phyloP scores from a whole-genome alignment of 2,113 vertebrate genomes.

The Amphilophus citrinellus region DNA sequence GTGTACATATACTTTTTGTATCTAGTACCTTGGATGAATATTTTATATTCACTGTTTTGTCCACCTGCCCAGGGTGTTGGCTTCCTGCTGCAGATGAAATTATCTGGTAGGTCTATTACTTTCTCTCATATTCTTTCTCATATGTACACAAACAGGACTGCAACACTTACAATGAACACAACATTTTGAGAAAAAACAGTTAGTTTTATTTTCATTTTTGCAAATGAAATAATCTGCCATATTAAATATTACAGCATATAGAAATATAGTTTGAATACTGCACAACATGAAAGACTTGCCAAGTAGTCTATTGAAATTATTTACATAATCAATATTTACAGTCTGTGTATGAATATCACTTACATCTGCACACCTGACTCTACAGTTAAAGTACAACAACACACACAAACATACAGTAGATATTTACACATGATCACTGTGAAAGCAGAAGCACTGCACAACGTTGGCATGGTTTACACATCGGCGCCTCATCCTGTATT shows the following conservation, averaged over 20 bases:
- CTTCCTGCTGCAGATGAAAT: too few relatives aligned
- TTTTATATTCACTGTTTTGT: too few relatives aligned
- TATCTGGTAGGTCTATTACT: too few relatives aligned
- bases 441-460: conserved; percentile 24
- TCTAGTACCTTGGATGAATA: too few relatives aligned
- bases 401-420: conserved; percentile 36
- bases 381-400: conserved; percentile 44
- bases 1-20: too few relatives aligned
- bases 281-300: conserved; percentile 73
- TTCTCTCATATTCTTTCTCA: too few relatives aligned
- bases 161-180: neutral
- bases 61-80: too few relatives aligned
- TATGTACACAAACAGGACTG: too few relatives aligned
- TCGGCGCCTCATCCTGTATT: conserved; percentile 5
- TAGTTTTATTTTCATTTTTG: conserved; percentile 67
- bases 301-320: conserved; percentile 17
- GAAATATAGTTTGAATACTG: conserved; percentile 78
- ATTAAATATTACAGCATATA: conserved; percentile 63
- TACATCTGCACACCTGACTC: conserved; percentile 38
- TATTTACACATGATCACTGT: conserved; percentile 47
- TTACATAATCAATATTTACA: conserved; percentile 27
- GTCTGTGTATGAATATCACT: conserved; percentile 23
- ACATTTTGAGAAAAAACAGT: conserved; percentile 47
- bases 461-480: conserved; percentile 4
- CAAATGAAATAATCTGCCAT: conserved; percentile 62